Percentiles rank a stretch among this genome's conserved stretches.
phyloP scores from a whole-genome alignment of 2,113 vertebrate species.

The Xerus inauris region DNA sequence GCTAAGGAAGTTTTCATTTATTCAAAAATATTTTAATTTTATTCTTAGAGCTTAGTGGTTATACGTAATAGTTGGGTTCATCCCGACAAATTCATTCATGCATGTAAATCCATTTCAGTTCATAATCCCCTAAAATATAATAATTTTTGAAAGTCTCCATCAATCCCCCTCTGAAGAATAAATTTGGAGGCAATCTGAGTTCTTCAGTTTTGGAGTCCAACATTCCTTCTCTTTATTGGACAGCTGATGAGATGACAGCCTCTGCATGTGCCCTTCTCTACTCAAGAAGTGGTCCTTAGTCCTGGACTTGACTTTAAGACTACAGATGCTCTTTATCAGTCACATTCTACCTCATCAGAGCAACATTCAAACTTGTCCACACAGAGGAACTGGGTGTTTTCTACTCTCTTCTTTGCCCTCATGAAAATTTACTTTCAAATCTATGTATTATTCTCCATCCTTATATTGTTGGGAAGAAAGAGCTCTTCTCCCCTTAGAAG shows the following conservation, averaged over 20 bases:
- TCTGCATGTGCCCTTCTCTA: neutral
- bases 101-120: too few species aligned
- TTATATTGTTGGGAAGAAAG: neutral
- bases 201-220: too few species aligned
- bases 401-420: neutral
- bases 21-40: neutral
- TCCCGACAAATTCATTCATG: too few species aligned
- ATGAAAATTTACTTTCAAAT: slow-evolving; percentile 28
- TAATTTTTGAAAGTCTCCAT: neutral
- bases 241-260: neutral
- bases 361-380: neutral
- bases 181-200: neutral
- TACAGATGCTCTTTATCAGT: neutral
- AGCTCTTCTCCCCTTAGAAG: neutral
- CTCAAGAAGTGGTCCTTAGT: neutral
- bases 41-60: too few species aligned
- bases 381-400: neutral
- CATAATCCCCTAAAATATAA: neutral
- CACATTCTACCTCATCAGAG: neutral
- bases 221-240: neutral
- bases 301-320: neutral
- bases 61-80: too few species aligned
- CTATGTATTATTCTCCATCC: neutral
- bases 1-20: neutral
- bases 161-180: neutral